Conservation (phyloP, 1,140 invertebrate species). For the Chionoecetes opilio region DNA sequence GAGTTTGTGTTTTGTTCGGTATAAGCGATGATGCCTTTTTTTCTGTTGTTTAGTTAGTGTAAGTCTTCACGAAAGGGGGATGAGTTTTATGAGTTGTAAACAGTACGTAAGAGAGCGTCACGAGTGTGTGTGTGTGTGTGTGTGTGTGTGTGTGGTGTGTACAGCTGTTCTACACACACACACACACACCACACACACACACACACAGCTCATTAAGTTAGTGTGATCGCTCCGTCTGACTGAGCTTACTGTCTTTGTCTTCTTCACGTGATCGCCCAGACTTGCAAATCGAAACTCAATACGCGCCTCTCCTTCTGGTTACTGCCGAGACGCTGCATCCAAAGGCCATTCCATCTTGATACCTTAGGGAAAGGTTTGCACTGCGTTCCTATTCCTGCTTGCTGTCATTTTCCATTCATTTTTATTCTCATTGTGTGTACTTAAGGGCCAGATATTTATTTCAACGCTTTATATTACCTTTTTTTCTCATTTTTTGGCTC, state of each 20-base stretch:
- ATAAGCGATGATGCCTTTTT: too few species aligned
- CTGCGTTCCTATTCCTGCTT: not conserved
- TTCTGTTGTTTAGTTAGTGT: too few species aligned
- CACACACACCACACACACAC: not conserved
- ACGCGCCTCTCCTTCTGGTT: not conserved
- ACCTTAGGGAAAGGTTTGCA: not conserved
- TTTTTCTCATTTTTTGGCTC: too few species aligned
- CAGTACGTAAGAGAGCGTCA: not conserved
- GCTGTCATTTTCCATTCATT: not conserved
- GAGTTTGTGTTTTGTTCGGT: too few species aligned
- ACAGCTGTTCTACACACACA: not conserved
- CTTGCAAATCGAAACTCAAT: conserved; percentile 29
- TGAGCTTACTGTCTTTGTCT: too few species aligned
- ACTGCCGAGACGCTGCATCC: not conserved
- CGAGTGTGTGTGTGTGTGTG: not conserved
- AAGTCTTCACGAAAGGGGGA: not conserved
- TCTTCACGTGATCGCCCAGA: not conserved
- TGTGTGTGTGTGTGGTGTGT: too few species aligned
- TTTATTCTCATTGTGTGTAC: too few species aligned
- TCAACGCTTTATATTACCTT: too few species aligned
- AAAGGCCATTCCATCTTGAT: not conserved
- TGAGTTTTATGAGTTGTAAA: not conserved
- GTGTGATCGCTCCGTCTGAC: not conserved
- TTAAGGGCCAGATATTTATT: too few species aligned
- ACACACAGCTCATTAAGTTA: not conserved